Evolutionary conservation across 2,888 invertebrate genomes (phyloP).

Genomic region (Drosophila flavopinicola): DNA sequence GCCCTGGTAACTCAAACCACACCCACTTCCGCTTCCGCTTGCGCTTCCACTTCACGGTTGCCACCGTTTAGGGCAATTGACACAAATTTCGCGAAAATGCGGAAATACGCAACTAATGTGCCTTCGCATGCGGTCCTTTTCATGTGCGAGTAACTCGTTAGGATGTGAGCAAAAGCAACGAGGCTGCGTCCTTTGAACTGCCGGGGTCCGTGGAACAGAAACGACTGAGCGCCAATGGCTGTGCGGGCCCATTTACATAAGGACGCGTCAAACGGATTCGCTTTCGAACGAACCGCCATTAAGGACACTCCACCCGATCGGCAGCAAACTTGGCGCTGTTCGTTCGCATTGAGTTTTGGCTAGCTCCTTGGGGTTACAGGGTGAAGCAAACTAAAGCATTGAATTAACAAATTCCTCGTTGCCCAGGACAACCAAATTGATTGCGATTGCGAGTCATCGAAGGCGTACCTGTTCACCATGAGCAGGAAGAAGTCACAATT

Average conservation of each 20-base stretch:
- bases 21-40: conserved; percentile 28
- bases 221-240: conserved; percentile 63
- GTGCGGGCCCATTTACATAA: conserved; percentile 39
- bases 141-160: conserved; percentile 36
- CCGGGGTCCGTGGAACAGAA: conserved; percentile 44
- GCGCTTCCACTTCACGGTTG: conserved; percentile 26
- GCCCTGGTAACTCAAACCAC: conserved; percentile 21
- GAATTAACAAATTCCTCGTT: conserved; percentile 84
- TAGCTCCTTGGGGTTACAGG: conserved; percentile 50
- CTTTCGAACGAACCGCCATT: conserved; percentile 59
- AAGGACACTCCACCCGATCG: conserved; percentile 40
- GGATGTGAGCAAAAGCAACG: conserved; percentile 11
- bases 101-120: conserved; percentile 71
- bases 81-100: conserved; percentile 75
- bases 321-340: conserved; percentile 43
- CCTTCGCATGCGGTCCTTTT: conserved; percentile 23
- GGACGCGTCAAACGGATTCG: conserved; percentile 43
- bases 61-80: conserved; percentile 65
- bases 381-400: conserved; percentile 75
- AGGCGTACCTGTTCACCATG: conserved; percentile 28
- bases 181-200: conserved; percentile 46
- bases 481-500: conserved; percentile 62
- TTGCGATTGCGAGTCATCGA: conserved; percentile 65
- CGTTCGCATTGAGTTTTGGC: conserved; percentile 27
- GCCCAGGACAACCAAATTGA: conserved; percentile 82